Conservation (phyloP, 2,113 vertebrate genomes). For the Uria lomvia region DNA sequence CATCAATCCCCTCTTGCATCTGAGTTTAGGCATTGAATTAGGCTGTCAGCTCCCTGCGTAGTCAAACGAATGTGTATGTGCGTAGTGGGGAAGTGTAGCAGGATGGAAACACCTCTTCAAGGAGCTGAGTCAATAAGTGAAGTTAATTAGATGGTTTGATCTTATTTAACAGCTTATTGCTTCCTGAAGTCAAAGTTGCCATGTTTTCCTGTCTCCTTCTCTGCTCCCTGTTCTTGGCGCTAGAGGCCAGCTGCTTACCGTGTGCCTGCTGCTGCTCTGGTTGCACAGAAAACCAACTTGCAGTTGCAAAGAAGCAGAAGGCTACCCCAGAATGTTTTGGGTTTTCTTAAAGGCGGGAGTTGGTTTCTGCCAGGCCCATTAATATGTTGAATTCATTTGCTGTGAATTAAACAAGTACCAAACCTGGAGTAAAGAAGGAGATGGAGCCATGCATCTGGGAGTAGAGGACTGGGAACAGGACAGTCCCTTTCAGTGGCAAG, state of each 20-base stretch:
- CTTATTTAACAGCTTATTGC: background rate
- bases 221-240: background rate
- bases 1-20: background rate
- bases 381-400: background rate
- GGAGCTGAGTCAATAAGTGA: background rate
- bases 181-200: background rate
- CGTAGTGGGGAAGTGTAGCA: background rate
- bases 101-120: background rate
- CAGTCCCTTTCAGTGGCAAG: background rate
- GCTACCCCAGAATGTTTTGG: background rate
- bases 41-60: background rate
- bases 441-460: background rate
- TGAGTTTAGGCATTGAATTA: background rate
- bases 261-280: background rate
- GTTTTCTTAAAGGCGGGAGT: background rate
- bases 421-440: background rate
- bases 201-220: background rate
- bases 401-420: background rate
- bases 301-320: background rate
- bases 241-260: background rate
- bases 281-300: background rate
- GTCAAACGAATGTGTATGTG: background rate
- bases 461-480: background rate
- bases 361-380: background rate
- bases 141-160: background rate